Evolutionary conservation across 2,888 invertebrate genomes (phyloP).

Genomic region (Opisthograptis luteolata): DNA sequence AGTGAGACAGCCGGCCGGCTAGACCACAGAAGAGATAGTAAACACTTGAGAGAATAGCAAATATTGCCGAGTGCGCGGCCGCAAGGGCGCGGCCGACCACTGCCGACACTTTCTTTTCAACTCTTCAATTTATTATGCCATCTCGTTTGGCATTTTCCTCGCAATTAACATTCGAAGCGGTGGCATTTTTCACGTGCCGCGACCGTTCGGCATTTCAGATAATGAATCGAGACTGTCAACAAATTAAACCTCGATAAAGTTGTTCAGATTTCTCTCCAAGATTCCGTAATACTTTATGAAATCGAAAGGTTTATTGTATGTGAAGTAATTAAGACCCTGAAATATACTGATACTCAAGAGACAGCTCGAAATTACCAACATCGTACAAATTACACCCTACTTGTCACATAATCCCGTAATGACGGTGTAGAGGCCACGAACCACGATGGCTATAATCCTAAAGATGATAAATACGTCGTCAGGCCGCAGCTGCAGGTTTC

Average conservation of each 20-base stretch:
- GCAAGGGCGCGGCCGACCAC: conserved; percentile 27
- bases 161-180: conserved; percentile 31
- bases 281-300: neutral
- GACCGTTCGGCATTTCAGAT: conserved; percentile 27
- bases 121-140: conserved; percentile 33
- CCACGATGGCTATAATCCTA: conserved; percentile 35
- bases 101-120: conserved; percentile 35
- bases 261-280: conserved; percentile 3
- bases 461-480: conserved; percentile 38
- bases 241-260: conserved; percentile 1
- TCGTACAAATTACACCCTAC: conserved; percentile 15
- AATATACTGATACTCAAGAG: neutral
- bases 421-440: conserved; percentile 20
- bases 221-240: conserved; percentile 7
- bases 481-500: conserved; percentile 36
- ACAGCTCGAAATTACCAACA: conserved; percentile 10
- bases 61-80: conserved; percentile 11
- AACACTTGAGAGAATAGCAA: conserved; percentile 18
- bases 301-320: neutral
- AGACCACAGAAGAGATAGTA: neutral
- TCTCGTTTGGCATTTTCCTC: conserved; percentile 45
- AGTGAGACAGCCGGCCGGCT: too few species aligned
- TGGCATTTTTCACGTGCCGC: conserved; percentile 31
- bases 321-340: neutral
- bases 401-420: conserved; percentile 29